Evolutionary conservation across 2,113 vertebrate genomes (phyloP), one percentile per base, ranked within the genome.

Genomic region (Anser cygnoides): DNA sequence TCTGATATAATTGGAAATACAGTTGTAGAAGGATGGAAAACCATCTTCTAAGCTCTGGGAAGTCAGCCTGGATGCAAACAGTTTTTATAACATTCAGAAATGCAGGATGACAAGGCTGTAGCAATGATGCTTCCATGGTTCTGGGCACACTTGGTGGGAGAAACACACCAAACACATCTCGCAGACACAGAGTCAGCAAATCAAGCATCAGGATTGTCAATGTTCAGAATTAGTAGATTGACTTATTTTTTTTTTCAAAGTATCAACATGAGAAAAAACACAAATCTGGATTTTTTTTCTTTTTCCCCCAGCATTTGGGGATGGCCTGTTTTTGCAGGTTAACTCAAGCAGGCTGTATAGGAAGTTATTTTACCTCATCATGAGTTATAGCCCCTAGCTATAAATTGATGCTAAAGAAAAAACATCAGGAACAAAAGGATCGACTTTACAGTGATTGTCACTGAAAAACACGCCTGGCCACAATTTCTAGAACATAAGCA

Each of bases 241-340:
- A 28, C 7, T 31, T 71, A 2, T 31, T 26, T 54, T 54, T 54
- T 54, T 71, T 77, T 66, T 33, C 18, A 50, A 81, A 84, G 2
- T 1, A 2, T 50, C 22, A 31, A 8, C 8, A 19, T 5, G 3
- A 77, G 35, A 22, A 57, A 86, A 68, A 44, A 9, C 3, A 0
- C 3, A 71, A 84, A 58, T 28, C 25, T 67, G 17, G 6, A 43
- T 86, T 68, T 6, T 26, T 82, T 83, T 39, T 18, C 18, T 44
- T 21, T 49, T 49, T 49, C 10, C 46, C 3, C 3, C 1, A 29
- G 9, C 2, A 4, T 61, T 76, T 83, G 14, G 14, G 29, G 18
- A 63, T 52, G 25, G 6, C 8, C 2, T 44, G 43, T 68, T 68
- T 73, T 85, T 80, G 10, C 19, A 71, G 33, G 9, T 81, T 28